Percentiles rank a stretch among this genome's conserved stretches.
These are phyloP conservation scores for Oscheius sp. DNA, from an alignment of 2,888 invertebrate genomes.

Conservation along the genomic window DNA sequence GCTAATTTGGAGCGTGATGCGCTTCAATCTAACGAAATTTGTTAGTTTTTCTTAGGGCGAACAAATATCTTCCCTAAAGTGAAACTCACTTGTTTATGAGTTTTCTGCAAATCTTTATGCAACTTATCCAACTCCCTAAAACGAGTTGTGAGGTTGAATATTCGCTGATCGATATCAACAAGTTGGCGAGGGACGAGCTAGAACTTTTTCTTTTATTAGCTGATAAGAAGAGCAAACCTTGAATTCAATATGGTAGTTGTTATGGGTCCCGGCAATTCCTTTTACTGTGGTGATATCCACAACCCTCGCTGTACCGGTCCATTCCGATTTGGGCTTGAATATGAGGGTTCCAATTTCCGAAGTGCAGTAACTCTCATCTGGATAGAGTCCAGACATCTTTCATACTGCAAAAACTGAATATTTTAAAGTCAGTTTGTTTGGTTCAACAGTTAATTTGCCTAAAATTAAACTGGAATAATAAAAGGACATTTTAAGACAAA, in stretches of 20 bases:
- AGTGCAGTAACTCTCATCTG: constrained; percentile 59
- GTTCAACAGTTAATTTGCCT: too few relatives aligned
- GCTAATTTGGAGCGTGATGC: background rate
- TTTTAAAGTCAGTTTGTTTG: too few relatives aligned
- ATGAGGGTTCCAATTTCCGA: constrained; percentile 50
- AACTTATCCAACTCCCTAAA: constrained; percentile 52
- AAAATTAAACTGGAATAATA: too few relatives aligned
- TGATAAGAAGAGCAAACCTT: constrained; percentile 24
- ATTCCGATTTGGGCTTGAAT: constrained; percentile 49
- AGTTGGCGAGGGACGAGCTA: constrained; percentile 20
- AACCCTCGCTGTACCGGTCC: constrained; percentile 42
- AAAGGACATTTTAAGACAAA: too few relatives aligned
- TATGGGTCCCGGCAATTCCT: constrained; percentile 42
- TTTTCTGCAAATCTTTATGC: constrained; percentile 48
- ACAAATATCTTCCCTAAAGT: background rate
- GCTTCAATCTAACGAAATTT: background rate
- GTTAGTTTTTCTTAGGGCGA: background rate
- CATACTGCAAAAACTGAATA: constrained; percentile 39
- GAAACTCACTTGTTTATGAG: constrained; percentile 50
- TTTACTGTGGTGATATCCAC: constrained; percentile 39
- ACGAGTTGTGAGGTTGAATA: constrained; percentile 41
- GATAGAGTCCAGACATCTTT: constrained; percentile 54
- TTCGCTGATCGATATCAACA: constrained; percentile 31
- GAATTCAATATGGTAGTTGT: constrained; percentile 47
- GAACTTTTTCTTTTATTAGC: background rate